Evolutionary conservation across 1,140 invertebrate genomes (phyloP).

Genomic region (Drosophila arawakana): DNA sequence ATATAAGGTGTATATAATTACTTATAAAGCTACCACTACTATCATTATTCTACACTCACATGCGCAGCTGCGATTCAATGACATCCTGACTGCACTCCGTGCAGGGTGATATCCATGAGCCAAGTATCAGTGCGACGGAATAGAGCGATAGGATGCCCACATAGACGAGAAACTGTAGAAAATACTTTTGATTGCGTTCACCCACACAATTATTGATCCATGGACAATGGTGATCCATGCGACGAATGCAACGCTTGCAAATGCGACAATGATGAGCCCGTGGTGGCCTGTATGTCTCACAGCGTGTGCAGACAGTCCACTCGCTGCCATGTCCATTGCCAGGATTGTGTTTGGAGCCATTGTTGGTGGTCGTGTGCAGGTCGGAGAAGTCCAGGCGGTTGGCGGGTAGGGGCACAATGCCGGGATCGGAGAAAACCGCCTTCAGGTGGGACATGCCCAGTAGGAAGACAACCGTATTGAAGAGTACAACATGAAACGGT

Average conservation of each 20-base stretch:
- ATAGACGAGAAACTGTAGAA: slow-evolving; percentile 96
- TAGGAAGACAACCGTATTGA: slow-evolving; percentile 92
- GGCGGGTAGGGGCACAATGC: slow-evolving; percentile 93
- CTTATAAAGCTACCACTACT: too few relatives aligned
- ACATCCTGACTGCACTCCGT: slow-evolving; percentile 89
- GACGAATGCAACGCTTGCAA: slow-evolving; percentile 93
- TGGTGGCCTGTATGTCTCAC: slow-evolving; percentile 93
- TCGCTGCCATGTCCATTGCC: slow-evolving; percentile 86
- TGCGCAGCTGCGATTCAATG: slow-evolving; percentile 89
- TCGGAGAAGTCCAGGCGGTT: slow-evolving; percentile 94
- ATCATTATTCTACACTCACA: slow-evolving; percentile 86
- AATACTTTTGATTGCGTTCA: slow-evolving; percentile 97
- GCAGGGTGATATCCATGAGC: slow-evolving; percentile 91
- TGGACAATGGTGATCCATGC: slow-evolving; percentile 95
- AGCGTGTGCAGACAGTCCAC: slow-evolving; percentile 94
- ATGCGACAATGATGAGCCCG: slow-evolving; percentile 95
- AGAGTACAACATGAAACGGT: slow-evolving; percentile 91
- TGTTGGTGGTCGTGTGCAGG: slow-evolving; percentile 88
- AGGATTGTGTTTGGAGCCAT: slow-evolving; percentile 65
- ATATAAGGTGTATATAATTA: too few relatives aligned
- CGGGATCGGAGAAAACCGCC: slow-evolving; percentile 95
- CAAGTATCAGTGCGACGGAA: slow-evolving; percentile 89
- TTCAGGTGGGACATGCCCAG: slow-evolving; percentile 91
- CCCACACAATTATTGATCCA: slow-evolving; percentile 98
- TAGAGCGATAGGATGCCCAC: slow-evolving; percentile 89